These are phyloP conservation scores for Cactoblastis cactorum DNA, from an alignment of 2,888 invertebrate genomes.

Conservation along the genomic window DNA sequence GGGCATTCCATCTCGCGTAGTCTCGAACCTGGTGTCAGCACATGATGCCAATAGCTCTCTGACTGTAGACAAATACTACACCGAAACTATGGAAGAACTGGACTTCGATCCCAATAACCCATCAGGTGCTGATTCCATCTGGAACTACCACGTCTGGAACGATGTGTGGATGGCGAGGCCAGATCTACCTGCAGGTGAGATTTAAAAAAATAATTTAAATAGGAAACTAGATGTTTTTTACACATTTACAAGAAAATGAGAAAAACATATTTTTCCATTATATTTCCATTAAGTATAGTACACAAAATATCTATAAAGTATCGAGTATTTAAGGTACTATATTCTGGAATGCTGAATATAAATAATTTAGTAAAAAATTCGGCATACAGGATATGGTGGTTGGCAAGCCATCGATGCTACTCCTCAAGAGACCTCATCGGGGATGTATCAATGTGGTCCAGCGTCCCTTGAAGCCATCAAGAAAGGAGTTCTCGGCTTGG, in stretches of 20 bases:
- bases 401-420: conserved; percentile 95
- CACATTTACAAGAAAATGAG: too few relatives aligned
- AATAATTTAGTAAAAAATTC: too few relatives aligned
- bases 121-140: conserved; percentile 86
- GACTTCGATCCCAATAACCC: conserved; percentile 84
- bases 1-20: conserved; percentile 88
- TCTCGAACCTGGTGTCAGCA: conserved; percentile 91
- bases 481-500: conserved; percentile 86
- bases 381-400: conserved; percentile 84
- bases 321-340: too few relatives aligned
- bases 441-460: conserved; percentile 88
- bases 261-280: too few relatives aligned
- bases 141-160: conserved; percentile 95
- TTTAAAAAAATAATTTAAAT: too few relatives aligned
- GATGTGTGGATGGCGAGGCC: conserved; percentile 92
- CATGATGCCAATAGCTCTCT: conserved; percentile 90
- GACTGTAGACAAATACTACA: conserved; percentile 89
- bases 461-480: conserved; percentile 88
- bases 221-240: too few relatives aligned
- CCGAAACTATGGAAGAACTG: conserved; percentile 81
- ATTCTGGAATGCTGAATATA: too few relatives aligned
- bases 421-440: conserved; percentile 88
- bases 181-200: conserved; percentile 83
- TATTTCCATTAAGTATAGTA: too few relatives aligned
- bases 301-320: too few relatives aligned